Evolutionary conservation across 2,888 invertebrate species (phyloP), one percentile per base, ranked within the genome.

Genomic region (Notocelia uddmanniana): DNA sequence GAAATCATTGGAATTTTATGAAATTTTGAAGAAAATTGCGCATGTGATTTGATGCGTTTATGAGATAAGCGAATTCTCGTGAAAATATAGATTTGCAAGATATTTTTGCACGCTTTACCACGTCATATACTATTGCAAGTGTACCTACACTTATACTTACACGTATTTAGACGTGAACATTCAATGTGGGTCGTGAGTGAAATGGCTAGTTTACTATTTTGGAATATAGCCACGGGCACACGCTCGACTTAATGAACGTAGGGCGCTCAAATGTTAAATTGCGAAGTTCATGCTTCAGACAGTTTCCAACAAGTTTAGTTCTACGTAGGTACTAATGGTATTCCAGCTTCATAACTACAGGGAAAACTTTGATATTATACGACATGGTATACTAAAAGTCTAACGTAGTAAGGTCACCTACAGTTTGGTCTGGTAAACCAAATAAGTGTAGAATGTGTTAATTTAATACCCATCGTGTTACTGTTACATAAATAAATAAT

Each of bases 301-400:
- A 70, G 58, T 45, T 63, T 23, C 21, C 63, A 48, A 69, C 69
- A 63, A 69, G 63, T 69, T 63, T 19, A 18, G 41, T 31, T 55
- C 63, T 21, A 19, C n/a, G n/a, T n/a, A n/a, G n/a, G n/a, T n/a
- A n/a, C 52, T 37, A 37, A 63, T 37, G 37, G 34, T 21, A 34
- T 37, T 21, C 5, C n/a, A 13, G 52, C 52, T 60, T 60, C 26
- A 15, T 63, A 50, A 31, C 11, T 9, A 50, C 13, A n/a, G 45
- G 15, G 0, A 41, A 11, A 13, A 41, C 37, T 41, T 41, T 41
- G 37, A 41, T 13, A 13, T 3, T 41, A 13, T 13, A 13, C 2
- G 10, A 34, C 34, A 34, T 10, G 34, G 10, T 34, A 41, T 15
- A 6, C 3, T 41, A 15, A 41, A 15, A 41, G 41, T 41, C 15